Evolutionary conservation across 2,797 vertebrate genomes (phyloP).

Genomic region (Notamacropus eugenii): DNA sequence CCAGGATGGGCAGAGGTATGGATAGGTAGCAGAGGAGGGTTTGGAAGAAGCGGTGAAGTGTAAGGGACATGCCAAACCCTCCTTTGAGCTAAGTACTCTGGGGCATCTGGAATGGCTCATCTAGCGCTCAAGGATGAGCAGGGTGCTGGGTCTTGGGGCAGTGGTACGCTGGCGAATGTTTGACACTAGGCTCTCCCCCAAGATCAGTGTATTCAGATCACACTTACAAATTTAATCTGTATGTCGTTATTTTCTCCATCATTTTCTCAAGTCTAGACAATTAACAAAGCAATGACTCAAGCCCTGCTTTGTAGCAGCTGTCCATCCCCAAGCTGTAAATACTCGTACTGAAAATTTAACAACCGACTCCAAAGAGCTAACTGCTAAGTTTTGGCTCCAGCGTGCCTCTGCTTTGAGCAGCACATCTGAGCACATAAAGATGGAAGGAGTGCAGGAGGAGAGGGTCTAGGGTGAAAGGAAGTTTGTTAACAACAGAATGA

Average conservation of each 20-base stretch:
- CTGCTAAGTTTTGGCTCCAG: neutral
- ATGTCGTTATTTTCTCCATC: neutral
- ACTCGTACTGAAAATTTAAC: neutral
- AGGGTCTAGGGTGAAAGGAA: neutral
- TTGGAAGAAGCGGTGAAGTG: neutral
- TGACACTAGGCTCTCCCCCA: neutral
- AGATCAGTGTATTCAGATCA: neutral
- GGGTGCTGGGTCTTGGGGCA: neutral
- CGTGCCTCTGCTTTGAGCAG: neutral
- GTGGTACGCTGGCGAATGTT: neutral
- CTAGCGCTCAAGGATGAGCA: neutral
- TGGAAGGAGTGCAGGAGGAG: neutral
- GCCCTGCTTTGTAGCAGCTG: neutral
- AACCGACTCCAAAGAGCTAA: neutral
- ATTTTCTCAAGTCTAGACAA: neutral
- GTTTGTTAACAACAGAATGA: neutral
- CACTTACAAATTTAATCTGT: neutral
- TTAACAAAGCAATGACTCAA: neutral
- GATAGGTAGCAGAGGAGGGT: neutral
- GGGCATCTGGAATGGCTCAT: neutral
- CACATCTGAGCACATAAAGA: neutral
- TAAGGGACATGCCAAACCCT: neutral
- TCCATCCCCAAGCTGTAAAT: neutral
- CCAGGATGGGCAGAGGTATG: neutral
- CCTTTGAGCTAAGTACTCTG: neutral